Percentiles rank a stretch among this genome's conserved stretches.
Conservation (phyloP, 2,113 vertebrate species). For the Phasianus colchicus region DNA sequence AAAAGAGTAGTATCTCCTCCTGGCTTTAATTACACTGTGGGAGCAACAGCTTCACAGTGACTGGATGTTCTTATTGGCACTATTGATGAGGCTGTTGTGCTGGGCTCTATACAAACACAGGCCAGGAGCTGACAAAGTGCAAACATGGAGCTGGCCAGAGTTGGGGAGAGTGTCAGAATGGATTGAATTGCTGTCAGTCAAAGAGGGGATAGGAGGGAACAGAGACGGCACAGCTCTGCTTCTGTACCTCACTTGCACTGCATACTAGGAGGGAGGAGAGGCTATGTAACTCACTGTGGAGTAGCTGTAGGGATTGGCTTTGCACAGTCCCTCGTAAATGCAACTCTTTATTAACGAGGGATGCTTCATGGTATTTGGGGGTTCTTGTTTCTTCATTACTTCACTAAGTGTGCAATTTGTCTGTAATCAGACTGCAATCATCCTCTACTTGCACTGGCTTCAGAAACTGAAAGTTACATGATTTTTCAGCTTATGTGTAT, state of each 20-base stretch:
- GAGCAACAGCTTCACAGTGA: not conserved
- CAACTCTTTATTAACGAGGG: not conserved
- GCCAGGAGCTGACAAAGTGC: not conserved
- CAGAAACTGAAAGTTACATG: not conserved
- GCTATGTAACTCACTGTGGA: not conserved
- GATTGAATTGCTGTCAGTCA: fast-evolving
- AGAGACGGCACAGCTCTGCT: not conserved
- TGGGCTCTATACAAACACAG: not conserved
- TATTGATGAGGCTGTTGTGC: not conserved
- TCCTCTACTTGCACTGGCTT: not conserved
- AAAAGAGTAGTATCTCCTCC: not conserved
- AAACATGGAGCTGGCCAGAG: not conserved
- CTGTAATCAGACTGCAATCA: not conserved
- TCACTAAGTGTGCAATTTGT: not conserved
- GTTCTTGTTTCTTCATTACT: not conserved
- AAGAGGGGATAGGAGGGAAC: not conserved
- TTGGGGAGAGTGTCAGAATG: not conserved
- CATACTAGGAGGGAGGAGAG: not conserved
- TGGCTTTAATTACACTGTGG: not conserved
- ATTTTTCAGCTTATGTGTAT: not conserved
- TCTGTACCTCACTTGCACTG: not conserved
- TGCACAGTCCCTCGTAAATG: not conserved
- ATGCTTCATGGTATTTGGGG: not conserved
- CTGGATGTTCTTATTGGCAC: not conserved
- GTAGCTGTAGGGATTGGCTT: not conserved